Conservation (phyloP, 2,888 invertebrate species). For the Prosapia bicincta region DNA sequence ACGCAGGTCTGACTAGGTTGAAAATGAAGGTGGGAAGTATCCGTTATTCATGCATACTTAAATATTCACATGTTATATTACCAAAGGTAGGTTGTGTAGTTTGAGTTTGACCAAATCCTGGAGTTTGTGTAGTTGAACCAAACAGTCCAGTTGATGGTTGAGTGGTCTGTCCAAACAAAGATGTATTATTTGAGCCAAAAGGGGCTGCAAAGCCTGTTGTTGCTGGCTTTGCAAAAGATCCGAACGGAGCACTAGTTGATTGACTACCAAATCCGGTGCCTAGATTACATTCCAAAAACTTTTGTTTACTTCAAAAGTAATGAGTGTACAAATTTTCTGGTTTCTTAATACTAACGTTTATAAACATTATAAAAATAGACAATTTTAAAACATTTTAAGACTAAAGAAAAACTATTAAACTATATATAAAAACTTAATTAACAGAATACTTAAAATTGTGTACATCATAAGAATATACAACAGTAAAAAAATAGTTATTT, state of each 20-base stretch:
- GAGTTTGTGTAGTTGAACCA: slow-evolving; percentile 58
- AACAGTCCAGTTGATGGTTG: slow-evolving; percentile 52
- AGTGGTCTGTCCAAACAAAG: slow-evolving; percentile 52
- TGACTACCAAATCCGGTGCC: slow-evolving; percentile 52
- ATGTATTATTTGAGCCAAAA: slow-evolving; percentile 59
- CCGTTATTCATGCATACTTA: neutral
- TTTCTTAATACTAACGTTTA: no score
- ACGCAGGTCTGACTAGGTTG: no score
- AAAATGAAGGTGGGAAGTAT: neutral
- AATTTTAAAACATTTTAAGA: no score
- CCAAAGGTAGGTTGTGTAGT: slow-evolving; percentile 52
- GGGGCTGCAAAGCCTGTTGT: slow-evolving; percentile 52
- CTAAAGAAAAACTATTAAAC: no score
- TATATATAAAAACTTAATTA: no score
- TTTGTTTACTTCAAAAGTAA: no score
- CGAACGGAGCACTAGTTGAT: slow-evolving; percentile 47
- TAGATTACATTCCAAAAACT: neutral
- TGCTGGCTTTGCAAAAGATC: slow-evolving; percentile 33
- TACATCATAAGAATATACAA: no score
- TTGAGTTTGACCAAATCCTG: slow-evolving; percentile 62
- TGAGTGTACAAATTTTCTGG: no score
- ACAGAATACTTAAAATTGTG: no score
- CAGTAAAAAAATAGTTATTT: no score
- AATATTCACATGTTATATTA: slow-evolving; percentile 7
- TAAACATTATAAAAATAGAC: no score